These are phyloP conservation scores for Rhizomys pruinosus DNA, from an alignment of 2,113 vertebrate species.

Conservation along the genomic window DNA sequence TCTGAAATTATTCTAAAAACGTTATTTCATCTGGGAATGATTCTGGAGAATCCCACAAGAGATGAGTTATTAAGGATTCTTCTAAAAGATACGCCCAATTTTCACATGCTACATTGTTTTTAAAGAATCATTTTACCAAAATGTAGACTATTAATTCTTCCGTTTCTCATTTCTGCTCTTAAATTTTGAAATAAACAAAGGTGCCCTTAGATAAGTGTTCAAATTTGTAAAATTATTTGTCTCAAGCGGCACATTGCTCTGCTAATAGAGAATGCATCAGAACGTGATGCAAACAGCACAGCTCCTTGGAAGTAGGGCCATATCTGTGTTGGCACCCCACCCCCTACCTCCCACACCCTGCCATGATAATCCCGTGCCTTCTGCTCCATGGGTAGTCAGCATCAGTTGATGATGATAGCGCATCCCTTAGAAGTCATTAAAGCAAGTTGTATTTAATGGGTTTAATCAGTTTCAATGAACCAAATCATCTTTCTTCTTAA, in stretches of 20 bases:
- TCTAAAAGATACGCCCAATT: constrained; percentile 8
- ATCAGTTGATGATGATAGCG: constrained; percentile 42
- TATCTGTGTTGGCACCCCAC: neutral
- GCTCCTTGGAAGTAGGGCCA: neutral
- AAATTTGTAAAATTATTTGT: constrained; percentile 53
- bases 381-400: neutral
- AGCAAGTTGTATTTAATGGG: constrained; percentile 68
- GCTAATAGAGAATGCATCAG: neutral
- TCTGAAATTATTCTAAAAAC: constrained; percentile 37
- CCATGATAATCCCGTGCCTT: neutral
- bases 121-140: constrained; percentile 27
- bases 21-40: constrained; percentile 53
- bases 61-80: constrained; percentile 45
- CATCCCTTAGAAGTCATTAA: constrained; percentile 66
- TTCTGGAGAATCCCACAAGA: constrained; percentile 41
- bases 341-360: neutral
- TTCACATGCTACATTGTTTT: neutral
- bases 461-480: constrained; percentile 62
- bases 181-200: constrained; percentile 53
- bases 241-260: constrained; percentile 12
- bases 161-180: constrained; percentile 43
- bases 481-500: constrained; percentile 66
- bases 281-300: neutral
- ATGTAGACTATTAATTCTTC: constrained; percentile 30
- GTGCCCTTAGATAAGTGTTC: constrained; percentile 21